phyloP scores from a whole-genome alignment of 2,113 vertebrate genomes.

The Poicephalus gulielmi region DNA sequence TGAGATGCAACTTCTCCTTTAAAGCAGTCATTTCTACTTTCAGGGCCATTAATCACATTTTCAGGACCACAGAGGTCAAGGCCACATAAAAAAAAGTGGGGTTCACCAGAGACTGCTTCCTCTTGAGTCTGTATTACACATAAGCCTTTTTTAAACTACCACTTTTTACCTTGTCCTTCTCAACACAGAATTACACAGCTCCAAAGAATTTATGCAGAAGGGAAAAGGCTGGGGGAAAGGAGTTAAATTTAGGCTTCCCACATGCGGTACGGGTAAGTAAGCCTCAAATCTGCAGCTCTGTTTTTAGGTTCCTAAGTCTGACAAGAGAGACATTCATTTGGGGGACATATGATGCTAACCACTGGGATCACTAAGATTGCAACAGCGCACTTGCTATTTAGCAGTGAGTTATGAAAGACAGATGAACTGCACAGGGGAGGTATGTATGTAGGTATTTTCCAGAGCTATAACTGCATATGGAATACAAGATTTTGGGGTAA shows the following conservation, averaged over 20 bases:
- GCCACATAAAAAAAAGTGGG: not conserved
- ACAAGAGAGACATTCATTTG: not conserved
- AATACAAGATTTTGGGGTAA: not conserved
- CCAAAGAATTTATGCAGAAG: not conserved
- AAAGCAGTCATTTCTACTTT: not conserved
- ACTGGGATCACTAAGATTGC: fast-evolving
- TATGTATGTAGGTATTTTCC: not conserved
- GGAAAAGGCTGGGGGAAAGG: not conserved
- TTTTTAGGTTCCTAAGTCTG: not conserved
- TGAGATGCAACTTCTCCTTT: not conserved
- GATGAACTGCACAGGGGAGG: not conserved
- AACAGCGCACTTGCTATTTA: not conserved
- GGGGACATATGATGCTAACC: fast-evolving
- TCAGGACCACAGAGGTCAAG: not conserved
- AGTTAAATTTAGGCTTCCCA: conserved; percentile 42
- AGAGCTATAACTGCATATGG: not conserved
- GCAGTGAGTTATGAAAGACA: not conserved
- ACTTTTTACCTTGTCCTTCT: not conserved
- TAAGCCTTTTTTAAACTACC: not conserved
- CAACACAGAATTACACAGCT: not conserved
- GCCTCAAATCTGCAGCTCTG: not conserved
- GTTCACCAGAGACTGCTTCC: not conserved
- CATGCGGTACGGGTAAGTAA: not conserved
- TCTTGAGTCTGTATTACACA: not conserved
- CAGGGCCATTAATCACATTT: not conserved